phyloP scores from a whole-genome alignment of 2,113 vertebrate species.

The Macrotis lagotis region DNA sequence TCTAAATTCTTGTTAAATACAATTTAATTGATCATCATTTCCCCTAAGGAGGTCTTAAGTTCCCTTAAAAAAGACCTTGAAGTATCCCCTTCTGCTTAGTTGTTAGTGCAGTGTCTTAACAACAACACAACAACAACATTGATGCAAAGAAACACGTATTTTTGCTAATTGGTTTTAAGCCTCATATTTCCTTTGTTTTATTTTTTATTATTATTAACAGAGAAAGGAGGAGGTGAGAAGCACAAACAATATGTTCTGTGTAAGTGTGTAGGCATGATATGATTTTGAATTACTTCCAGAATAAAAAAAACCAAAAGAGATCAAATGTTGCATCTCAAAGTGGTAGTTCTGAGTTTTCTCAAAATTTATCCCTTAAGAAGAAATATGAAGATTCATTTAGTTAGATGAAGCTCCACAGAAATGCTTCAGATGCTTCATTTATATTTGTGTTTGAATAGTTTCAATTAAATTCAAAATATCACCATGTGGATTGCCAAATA shows the following conservation, averaged over 20 bases:
- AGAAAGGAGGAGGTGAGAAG: neutral
- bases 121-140: too few species aligned
- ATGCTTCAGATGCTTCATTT: neutral
- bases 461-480: neutral
- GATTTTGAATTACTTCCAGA: neutral
- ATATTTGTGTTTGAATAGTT: neutral
- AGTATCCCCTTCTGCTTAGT: neutral
- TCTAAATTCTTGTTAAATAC: neutral
- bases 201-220: constrained; percentile 1
- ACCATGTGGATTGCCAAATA: neutral
- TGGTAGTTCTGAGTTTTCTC: neutral
- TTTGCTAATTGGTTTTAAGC: constrained; percentile 4
- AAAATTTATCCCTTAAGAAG: constrained; percentile 10
- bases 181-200: neutral
- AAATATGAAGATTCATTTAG: neutral
- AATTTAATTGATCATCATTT: neutral
- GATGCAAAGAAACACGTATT: neutral
- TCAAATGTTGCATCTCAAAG: neutral
- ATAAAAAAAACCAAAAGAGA: constrained; percentile 20
- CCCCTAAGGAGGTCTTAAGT: neutral
- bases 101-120: neutral
- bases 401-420: neutral
- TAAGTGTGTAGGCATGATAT: neutral
- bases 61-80: neutral
- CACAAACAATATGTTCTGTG: constrained; percentile 18